phyloP scores from a whole-genome alignment of 2,888 invertebrate genomes.

The Hirtodrosophila alboralis region DNA sequence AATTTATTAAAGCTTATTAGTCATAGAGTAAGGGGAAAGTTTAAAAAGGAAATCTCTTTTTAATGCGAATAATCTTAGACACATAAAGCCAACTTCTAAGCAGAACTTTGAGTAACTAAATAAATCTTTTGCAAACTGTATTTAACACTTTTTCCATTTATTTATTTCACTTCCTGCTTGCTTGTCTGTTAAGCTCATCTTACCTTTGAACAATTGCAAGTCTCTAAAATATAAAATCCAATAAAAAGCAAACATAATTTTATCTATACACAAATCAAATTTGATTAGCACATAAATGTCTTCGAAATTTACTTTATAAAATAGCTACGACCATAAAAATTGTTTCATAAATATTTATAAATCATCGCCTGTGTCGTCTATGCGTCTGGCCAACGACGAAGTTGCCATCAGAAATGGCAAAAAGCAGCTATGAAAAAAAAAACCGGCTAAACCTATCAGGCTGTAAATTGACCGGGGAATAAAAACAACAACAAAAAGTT shows the following conservation, averaged over 20 bases:
- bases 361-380: conserved; percentile 47
- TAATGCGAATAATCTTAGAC: background rate
- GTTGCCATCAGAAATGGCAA: conserved; percentile 32
- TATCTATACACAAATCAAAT: conserved; percentile 51
- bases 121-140: conserved; percentile 7
- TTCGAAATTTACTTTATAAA: conserved; percentile 24
- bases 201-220: conserved; percentile 1
- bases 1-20: conserved; percentile 14
- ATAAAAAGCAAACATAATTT: conserved; percentile 24
- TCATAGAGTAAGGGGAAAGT: background rate
- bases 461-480: conserved; percentile 50
- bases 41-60: background rate
- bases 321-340: conserved; percentile 55
- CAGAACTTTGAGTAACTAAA: background rate
- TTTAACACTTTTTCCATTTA: conserved; percentile 10
- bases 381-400: conserved; percentile 35
- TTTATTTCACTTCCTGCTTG: conserved; percentile 43
- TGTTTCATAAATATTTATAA: conserved; percentile 71
- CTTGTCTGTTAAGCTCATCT: conserved; percentile 4
- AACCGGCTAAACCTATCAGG: conserved; percentile 51
- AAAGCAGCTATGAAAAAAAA: conserved; percentile 21
- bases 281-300: conserved; percentile 59
- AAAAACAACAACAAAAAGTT: conserved; percentile 17
- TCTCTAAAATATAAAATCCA: conserved; percentile 7
- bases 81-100: background rate